phyloP scores from a whole-genome alignment of 2,797 vertebrate genomes.

The Falco columbarius region DNA sequence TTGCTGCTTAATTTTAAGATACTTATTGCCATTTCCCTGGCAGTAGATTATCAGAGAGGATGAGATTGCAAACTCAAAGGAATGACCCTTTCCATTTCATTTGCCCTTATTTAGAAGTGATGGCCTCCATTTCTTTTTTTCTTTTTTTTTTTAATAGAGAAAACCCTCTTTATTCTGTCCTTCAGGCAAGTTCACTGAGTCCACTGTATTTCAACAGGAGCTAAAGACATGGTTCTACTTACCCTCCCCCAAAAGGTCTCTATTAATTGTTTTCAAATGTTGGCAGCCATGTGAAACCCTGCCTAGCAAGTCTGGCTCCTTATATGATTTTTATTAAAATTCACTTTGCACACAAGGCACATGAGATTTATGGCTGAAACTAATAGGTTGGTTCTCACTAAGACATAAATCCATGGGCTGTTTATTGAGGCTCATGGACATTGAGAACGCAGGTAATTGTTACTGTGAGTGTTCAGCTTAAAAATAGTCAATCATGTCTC shows the following conservation, averaged over 20 bases:
- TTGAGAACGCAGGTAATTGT: slow-evolving; percentile 75
- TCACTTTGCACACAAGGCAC: slow-evolving; percentile 76
- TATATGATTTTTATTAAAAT: slow-evolving; percentile 83
- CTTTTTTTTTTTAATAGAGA: background rate
- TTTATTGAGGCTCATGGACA: slow-evolving; percentile 73
- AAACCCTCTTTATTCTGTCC: slow-evolving; percentile 25
- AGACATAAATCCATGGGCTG: slow-evolving; percentile 78
- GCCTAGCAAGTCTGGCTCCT: slow-evolving; percentile 72
- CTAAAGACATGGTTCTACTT: slow-evolving; percentile 63
- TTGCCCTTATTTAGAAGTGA: slow-evolving; percentile 45
- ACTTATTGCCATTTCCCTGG: slow-evolving; percentile 17
- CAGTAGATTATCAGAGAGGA: background rate
- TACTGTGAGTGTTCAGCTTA: slow-evolving; percentile 55
- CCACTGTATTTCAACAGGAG: slow-evolving; percentile 72
- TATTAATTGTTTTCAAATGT: slow-evolving; percentile 80
- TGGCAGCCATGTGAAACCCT: slow-evolving; percentile 78
- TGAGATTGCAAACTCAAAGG: background rate
- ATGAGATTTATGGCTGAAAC: slow-evolving; percentile 78
- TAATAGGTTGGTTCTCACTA: slow-evolving; percentile 80
- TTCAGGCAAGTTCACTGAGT: slow-evolving; percentile 72
- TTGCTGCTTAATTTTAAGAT: slow-evolving; percentile 31
- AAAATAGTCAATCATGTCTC: slow-evolving; percentile 67
- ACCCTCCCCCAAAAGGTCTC: slow-evolving; percentile 63
- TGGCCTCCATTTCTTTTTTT: background rate
- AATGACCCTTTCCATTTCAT: background rate